These are phyloP conservation scores for Peromyscus eremicus DNA, from an alignment of 2,797 vertebrate genomes.

Conservation along the genomic window DNA sequence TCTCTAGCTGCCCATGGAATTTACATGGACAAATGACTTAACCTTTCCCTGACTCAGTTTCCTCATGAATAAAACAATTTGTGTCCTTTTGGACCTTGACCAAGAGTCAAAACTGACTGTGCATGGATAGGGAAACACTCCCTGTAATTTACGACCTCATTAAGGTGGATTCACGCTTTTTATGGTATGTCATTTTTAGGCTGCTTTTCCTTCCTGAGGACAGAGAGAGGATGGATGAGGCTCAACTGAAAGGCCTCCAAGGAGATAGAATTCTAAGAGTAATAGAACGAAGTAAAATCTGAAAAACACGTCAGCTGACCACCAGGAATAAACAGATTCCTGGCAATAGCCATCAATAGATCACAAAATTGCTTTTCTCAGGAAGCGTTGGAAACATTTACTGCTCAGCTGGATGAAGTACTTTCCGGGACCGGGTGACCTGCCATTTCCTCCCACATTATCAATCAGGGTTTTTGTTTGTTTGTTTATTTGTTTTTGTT, in stretches of 20 bases:
- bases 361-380: conserved; percentile 76
- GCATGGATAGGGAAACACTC: background rate
- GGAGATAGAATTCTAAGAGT: conserved; percentile 26
- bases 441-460: conserved; percentile 79
- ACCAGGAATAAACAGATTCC: conserved; percentile 76
- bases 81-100: background rate
- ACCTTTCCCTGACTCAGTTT: conserved; percentile 72
- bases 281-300: conserved; percentile 59
- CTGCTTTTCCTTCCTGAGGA: background rate
- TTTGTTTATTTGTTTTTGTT: background rate
- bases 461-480: conserved; percentile 56
- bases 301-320: conserved; percentile 75
- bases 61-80: conserved; percentile 57
- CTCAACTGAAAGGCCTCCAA: background rate
- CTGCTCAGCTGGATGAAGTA: conserved; percentile 71
- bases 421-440: conserved; percentile 74
- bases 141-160: background rate
- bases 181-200: background rate
- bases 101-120: background rate
- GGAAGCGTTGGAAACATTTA: conserved; percentile 79
- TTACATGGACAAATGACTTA: conserved; percentile 32
- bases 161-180: background rate
- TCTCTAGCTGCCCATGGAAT: background rate
- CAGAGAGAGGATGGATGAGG: background rate
- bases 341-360: conserved; percentile 69